phyloP scores from a whole-genome alignment of 2,113 vertebrate species.

The Tetrao urogallus region DNA sequence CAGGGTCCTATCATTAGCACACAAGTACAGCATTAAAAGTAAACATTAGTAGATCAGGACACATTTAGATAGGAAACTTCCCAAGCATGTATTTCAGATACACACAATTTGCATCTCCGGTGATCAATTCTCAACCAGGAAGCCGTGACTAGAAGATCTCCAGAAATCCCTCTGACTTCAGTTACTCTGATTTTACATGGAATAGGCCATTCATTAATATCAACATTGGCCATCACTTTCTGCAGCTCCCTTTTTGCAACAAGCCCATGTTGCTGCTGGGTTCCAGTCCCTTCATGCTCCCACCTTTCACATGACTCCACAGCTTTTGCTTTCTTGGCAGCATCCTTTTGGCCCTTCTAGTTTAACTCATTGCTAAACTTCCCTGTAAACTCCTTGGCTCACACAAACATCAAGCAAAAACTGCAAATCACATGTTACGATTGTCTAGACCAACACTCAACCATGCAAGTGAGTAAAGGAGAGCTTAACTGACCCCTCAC shows the following conservation, averaged over 20 bases:
- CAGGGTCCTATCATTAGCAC: neutral
- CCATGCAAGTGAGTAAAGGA: neutral
- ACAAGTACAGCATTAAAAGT: neutral
- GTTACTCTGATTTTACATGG: neutral
- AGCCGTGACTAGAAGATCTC: neutral
- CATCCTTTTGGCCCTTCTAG: neutral
- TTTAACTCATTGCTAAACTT: neutral
- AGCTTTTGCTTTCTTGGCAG: neutral
- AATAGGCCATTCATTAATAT: neutral
- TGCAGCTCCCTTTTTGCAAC: neutral
- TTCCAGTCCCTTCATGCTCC: neutral
- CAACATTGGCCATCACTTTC: neutral
- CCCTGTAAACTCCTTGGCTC: neutral
- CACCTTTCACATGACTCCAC: neutral
- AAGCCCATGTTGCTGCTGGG: neutral
- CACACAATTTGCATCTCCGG: neutral
- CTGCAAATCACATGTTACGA: accelerated
- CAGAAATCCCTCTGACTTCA: neutral
- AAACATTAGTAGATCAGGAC: neutral
- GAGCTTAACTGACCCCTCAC: accelerated
- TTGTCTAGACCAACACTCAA: neutral
- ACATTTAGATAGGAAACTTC: neutral
- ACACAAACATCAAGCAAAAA: neutral
- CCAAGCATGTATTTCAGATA: neutral
- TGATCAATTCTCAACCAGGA: neutral